Conservation (phyloP, 2,888 invertebrate genomes). For the Calameuta filiformis region DNA sequence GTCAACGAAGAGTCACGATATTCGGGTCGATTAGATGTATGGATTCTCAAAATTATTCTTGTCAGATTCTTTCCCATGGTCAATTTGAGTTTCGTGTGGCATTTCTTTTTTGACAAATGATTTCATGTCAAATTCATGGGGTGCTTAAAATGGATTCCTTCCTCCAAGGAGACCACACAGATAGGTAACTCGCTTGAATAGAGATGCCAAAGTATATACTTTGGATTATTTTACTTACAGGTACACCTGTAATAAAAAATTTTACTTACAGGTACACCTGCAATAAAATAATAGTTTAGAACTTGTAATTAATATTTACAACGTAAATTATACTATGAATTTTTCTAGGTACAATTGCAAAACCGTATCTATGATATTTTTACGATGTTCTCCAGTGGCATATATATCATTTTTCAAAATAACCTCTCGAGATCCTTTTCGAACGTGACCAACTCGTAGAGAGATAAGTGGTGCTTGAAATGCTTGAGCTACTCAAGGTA, state of each 20-base stretch:
- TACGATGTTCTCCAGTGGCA: background rate
- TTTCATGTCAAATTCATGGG: background rate
- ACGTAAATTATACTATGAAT: background rate
- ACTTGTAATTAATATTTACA: background rate
- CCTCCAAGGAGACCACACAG: background rate
- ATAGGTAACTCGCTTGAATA: background rate
- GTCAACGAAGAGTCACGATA: background rate
- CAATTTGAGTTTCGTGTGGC: background rate
- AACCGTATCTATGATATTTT: background rate
- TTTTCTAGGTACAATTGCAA: background rate
- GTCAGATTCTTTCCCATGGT: background rate
- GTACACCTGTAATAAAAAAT: background rate
- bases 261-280: background rate
- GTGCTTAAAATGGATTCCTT: background rate
- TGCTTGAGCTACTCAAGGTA: background rate
- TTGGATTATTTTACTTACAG: too few species aligned
- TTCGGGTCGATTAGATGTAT: background rate
- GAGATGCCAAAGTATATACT: background rate
- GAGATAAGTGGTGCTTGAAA: background rate
- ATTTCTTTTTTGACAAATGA: constrained; percentile 3
- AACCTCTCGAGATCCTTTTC: background rate
- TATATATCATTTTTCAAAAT: background rate
- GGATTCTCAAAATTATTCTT: background rate
- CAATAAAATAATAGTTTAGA: background rate
- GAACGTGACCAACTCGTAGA: background rate